A percentile compares a stretch with the other conserved stretches of the same genome.
These are phyloP conservation scores for Brachionus rubens DNA, from an alignment of 1,140 invertebrate species.

Conservation along the genomic window DNA sequence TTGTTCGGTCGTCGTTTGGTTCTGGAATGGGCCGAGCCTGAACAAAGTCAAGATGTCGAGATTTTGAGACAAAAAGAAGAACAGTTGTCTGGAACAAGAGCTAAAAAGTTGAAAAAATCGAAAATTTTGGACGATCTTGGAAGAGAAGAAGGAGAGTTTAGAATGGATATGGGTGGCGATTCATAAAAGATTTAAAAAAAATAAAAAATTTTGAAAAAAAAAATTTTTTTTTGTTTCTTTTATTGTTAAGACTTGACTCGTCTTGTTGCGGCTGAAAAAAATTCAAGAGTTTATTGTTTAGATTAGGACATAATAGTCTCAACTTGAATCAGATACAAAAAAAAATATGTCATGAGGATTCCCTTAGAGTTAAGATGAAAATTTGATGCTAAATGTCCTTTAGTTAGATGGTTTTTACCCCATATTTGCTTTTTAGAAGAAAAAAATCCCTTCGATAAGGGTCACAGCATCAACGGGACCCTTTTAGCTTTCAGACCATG, in stretches of 20 bases:
- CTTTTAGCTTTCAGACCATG: too few relatives aligned
- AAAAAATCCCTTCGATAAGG: too few relatives aligned
- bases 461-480: too few relatives aligned
- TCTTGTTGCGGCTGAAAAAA: background rate
- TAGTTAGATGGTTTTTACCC: too few relatives aligned
- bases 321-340: too few relatives aligned
- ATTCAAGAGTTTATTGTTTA: too few relatives aligned
- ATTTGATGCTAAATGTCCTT: too few relatives aligned
- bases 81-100: constrained; percentile 19
- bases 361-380: too few relatives aligned
- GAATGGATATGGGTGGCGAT: constrained; percentile 2
- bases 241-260: constrained; percentile 6
- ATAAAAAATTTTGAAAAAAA: background rate
- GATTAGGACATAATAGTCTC: too few relatives aligned
- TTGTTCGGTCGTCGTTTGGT: constrained; percentile 90
- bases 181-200: background rate
- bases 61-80: constrained; percentile 44
- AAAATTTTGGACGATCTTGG: constrained; percentile 39
- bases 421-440: too few relatives aligned
- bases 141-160: constrained; percentile 18
- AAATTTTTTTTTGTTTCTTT: background rate
- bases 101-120: constrained; percentile 33
- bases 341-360: too few relatives aligned
- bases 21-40: constrained; percentile 86
- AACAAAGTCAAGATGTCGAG: constrained; percentile 51